Base-by-base conservation (phyloP, 2,888 invertebrate species). In the Heliconius charithonia region DNA sequence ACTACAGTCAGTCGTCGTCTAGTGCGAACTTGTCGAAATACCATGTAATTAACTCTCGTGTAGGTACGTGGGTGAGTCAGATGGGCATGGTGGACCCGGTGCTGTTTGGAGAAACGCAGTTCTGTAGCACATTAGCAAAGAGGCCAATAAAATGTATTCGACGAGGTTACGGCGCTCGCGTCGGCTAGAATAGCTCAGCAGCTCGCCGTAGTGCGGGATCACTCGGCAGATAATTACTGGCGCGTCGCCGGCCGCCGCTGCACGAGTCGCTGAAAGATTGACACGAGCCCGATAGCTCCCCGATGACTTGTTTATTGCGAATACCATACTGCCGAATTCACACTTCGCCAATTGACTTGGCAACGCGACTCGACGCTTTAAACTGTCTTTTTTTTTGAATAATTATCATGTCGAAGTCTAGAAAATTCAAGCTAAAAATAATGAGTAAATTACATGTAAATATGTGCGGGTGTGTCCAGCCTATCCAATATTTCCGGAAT, bases 281-380 rank as follows among this genome's bases (percentile, higher is more conserved):
- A 92, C 92, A 90, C 85, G 83, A 78, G 83, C 84, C 84, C 83
- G 84, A 86, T 86, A 85, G 83, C 84, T 84, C 83, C 85, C 83
- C 88, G 90, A 90, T 88, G 90, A 92, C 89, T 92, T 90, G 90
- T 92, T 91, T 92, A 91, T 91, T 90, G 88, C 87, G 83, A 87
- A 85, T 87, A 88, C 87, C 88, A 85, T 87, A 89, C 88, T 86
- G 86, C 82, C 83, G 81, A 83, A 83, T 83, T 83, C 84, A 83
- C 83, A 83, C 84, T 83, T 87, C 88, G 87, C 83, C 87, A 84
- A 81, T 81, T 81, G 81, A 81, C 81, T 81, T 81, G 79, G 81
- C 80, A 77, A 79, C 70, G n/a, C 29, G 75, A 77, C 84, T 85
- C 82, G 78, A 86, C 79, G 81, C 13, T 79, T 19, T 59, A 72